Evolutionary conservation across 2,113 vertebrate species (phyloP).

Genomic region (Euleptes europaea): DNA sequence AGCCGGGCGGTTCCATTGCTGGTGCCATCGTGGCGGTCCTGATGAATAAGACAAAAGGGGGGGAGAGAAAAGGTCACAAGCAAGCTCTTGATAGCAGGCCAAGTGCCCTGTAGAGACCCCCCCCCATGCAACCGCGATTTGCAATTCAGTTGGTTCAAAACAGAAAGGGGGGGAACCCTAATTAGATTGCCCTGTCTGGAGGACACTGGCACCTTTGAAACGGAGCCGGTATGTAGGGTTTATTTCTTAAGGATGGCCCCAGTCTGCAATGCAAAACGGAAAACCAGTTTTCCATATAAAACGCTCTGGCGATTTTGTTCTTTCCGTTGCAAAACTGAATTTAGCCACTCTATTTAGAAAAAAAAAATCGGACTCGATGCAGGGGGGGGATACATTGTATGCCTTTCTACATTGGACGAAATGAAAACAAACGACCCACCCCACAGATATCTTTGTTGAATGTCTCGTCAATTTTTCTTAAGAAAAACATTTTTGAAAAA

Average conservation of each 20-base stretch:
- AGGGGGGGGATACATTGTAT: too few species aligned
- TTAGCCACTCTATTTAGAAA: too few species aligned
- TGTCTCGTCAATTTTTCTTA: slow-evolving; percentile 29
- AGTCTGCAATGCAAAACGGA: background rate
- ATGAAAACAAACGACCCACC: background rate
- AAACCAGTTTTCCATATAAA: too few species aligned
- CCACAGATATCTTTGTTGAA: slow-evolving; percentile 3
- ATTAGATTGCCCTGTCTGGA: background rate
- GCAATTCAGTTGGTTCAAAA: slow-evolving; percentile 8
- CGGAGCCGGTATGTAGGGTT: background rate
- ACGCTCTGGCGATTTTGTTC: background rate
- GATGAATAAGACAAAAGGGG: slow-evolving; percentile 15
- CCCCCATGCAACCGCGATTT: background rate
- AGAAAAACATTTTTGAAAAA: slow-evolving; percentile 14
- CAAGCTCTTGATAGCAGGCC: slow-evolving; percentile 36
- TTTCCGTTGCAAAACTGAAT: background rate
- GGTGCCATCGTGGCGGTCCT: slow-evolving; percentile 96
- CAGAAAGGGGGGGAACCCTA: background rate
- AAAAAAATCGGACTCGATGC: too few species aligned
- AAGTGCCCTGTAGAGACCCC: slow-evolving; percentile 12
- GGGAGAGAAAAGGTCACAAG: slow-evolving; percentile 45
- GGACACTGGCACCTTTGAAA: background rate
- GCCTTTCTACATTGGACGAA: background rate
- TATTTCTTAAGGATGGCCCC: too few species aligned
- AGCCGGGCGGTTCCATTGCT: slow-evolving; percentile 95